Conservation (phyloP, 1,140 invertebrate species). For the Trachymyrmex septentrionalis region DNA sequence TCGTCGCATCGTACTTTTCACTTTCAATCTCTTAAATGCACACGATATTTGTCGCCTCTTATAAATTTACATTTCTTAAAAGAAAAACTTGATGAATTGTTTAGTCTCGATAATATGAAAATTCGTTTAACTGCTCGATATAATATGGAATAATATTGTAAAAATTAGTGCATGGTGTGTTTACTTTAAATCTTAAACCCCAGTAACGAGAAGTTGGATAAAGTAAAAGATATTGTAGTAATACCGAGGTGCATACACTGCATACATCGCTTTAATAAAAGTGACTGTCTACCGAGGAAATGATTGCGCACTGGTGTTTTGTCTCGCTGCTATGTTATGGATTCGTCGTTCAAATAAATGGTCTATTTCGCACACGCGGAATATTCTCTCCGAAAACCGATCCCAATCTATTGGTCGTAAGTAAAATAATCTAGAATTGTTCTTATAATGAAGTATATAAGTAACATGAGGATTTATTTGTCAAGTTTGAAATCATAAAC, state of each 20-base stretch:
- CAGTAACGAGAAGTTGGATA: background rate
- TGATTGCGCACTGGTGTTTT: slow-evolving; percentile 18
- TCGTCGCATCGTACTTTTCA: background rate
- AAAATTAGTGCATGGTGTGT: background rate
- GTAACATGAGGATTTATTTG: background rate
- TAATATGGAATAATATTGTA: background rate
- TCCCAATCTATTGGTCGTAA: slow-evolving; percentile 40
- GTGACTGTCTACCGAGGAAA: background rate
- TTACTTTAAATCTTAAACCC: background rate
- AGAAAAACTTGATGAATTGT: slow-evolving; percentile 19
- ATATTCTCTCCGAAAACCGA: background rate
- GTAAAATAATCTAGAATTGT: background rate
- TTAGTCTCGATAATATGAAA: too few species aligned
- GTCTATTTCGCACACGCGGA: slow-evolving; percentile 3
- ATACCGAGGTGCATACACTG: background rate
- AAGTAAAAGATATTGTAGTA: background rate
- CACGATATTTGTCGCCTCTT: background rate
- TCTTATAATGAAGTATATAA: background rate
- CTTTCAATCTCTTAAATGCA: background rate
- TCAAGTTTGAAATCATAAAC: background rate
- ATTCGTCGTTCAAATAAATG: slow-evolving; percentile 9
- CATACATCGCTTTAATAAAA: background rate
- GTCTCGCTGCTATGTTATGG: slow-evolving; percentile 11
- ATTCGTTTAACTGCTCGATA: background rate
- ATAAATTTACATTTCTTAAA: background rate